A percentile compares a stretch with the other conserved stretches of the same genome.
These are phyloP conservation scores for Holacanthella duospinosa DNA, from an alignment of 2,888 invertebrate species.

Conservation along the genomic window DNA sequence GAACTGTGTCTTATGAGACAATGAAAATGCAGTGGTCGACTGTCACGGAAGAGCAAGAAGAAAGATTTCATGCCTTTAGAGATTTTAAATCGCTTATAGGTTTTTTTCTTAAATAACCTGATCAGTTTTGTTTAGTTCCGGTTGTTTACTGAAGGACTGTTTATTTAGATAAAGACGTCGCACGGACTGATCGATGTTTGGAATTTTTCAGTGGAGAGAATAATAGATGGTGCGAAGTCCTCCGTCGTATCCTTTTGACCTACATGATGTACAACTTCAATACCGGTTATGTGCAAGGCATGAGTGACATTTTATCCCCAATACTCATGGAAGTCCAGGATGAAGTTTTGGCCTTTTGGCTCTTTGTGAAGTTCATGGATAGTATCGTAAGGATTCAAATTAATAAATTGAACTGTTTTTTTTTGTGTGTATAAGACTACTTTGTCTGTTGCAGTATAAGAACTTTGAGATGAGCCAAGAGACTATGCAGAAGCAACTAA, in stretches of 20 bases:
- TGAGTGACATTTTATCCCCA: slow-evolving; percentile 94
- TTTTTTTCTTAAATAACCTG: slow-evolving; percentile 40
- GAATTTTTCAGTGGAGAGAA: slow-evolving; percentile 87
- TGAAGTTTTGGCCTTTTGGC: slow-evolving; percentile 97
- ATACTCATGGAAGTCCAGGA: slow-evolving; percentile 76
- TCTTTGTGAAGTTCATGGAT: slow-evolving; percentile 96
- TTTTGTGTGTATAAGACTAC: slow-evolving; percentile 7
- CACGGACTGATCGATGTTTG: slow-evolving; percentile 82
- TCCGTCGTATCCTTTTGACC: slow-evolving; percentile 92
- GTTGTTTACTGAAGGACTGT: too few species aligned
- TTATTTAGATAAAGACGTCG: slow-evolving; percentile 81
- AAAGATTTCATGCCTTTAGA: slow-evolving; percentile 71
- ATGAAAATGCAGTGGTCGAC: slow-evolving; percentile 97
- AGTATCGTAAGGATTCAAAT: slow-evolving; percentile 59
- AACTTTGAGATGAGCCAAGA: slow-evolving; percentile 97
- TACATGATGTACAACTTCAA: slow-evolving; percentile 99
- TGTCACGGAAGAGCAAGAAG: slow-evolving; percentile 76
- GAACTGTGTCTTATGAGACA: slow-evolving; percentile 74
- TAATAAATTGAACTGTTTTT: neutral
- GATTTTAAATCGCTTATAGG: slow-evolving; percentile 84
- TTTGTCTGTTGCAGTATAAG: slow-evolving; percentile 53
- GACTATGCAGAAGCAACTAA: slow-evolving; percentile 86
- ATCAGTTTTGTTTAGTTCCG: too few species aligned
- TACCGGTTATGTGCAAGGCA: slow-evolving; percentile 89
- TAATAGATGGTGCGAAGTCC: slow-evolving; percentile 70